phyloP scores from a whole-genome alignment of 2,113 vertebrate species.

The Sinocyclocheilus anshuiensis region DNA sequence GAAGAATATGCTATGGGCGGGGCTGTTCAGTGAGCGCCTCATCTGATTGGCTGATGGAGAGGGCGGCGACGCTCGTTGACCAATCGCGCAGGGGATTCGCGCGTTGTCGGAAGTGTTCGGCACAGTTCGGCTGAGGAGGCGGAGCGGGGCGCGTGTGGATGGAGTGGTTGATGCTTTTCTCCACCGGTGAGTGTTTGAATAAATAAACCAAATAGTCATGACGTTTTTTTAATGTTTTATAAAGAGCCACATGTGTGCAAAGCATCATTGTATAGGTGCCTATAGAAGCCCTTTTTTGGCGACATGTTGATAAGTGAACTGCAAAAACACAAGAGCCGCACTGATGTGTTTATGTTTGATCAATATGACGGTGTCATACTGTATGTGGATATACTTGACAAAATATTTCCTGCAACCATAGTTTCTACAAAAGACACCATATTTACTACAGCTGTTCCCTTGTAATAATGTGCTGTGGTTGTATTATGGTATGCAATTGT shows the following conservation, averaged over 20 bases:
- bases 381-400: neutral
- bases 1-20: conserved; percentile 3
- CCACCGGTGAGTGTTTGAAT: conserved; percentile 34
- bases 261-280: neutral
- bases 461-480: neutral
- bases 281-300: neutral
- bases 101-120: conserved; percentile 27
- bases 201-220: neutral
- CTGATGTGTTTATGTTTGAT: neutral
- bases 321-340: neutral
- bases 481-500: neutral
- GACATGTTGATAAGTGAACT: neutral
- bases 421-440: neutral
- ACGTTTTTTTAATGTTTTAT: neutral
- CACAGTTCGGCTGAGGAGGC: neutral
- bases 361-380: neutral
- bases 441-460: neutral
- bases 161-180: conserved; percentile 27
- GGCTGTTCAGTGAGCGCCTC: neutral
- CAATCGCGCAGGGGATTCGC: neutral
- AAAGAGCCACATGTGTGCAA: neutral
- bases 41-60: neutral
- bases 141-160: conserved; percentile 1
- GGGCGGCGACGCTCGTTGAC: neutral
- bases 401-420: neutral